Evolutionary conservation across 2,113 vertebrate species (phyloP).

Genomic region (Atrichornis clamosus): DNA sequence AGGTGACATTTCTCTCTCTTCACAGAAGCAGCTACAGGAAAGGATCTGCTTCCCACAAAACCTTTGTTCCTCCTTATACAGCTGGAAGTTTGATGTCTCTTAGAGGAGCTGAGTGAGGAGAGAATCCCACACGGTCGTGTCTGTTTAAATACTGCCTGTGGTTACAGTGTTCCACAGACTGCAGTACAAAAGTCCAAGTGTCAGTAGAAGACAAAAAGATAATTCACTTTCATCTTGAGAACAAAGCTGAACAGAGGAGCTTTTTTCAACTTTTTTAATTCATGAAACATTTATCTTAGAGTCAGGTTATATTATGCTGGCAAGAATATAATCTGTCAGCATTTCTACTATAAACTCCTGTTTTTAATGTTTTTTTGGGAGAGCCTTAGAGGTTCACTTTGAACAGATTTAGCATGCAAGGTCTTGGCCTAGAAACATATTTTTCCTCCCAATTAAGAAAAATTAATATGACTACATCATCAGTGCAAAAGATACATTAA

Average conservation of each 20-base stretch:
- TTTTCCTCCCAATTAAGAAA: slow-evolving; percentile 61
- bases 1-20: not conserved
- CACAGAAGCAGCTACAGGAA: not conserved
- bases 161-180: slow-evolving; percentile 57
- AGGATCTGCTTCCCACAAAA: not conserved
- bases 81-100: slow-evolving; percentile 43
- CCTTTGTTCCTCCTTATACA: not conserved
- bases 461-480: not conserved
- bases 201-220: slow-evolving; percentile 66
- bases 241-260: slow-evolving; percentile 68
- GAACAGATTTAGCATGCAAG: slow-evolving; percentile 63
- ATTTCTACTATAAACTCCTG: slow-evolving; percentile 59
- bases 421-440: slow-evolving; percentile 53
- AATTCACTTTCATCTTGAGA: slow-evolving; percentile 78
- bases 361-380: slow-evolving; percentile 49
- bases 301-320: slow-evolving; percentile 69
- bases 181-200: slow-evolving; percentile 67
- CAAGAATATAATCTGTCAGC: slow-evolving; percentile 69
- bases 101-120: slow-evolving; percentile 33
- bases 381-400: slow-evolving; percentile 66
- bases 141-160: slow-evolving; percentile 60
- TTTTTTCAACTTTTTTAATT: slow-evolving; percentile 73
- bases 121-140: slow-evolving; percentile 14
- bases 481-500: not conserved
- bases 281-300: slow-evolving; percentile 79